Evolutionary conservation across 2,113 vertebrate species (phyloP), one percentile per base, ranked within the genome.

Genomic region (Rhegmatorhina hoffmannsi): DNA sequence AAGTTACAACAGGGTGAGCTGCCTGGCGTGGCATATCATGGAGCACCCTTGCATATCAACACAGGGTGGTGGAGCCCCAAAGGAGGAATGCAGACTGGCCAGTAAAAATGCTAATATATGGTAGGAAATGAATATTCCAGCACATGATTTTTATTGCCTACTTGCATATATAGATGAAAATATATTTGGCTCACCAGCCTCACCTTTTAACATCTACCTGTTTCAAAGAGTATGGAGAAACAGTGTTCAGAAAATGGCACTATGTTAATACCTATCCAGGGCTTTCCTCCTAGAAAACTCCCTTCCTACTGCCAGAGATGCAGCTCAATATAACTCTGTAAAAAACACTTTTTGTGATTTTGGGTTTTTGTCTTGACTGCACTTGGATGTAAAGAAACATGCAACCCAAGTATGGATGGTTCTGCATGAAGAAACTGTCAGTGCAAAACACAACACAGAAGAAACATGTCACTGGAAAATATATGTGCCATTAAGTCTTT

Each of bases 181-280:
- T 20, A 28, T 1, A 14, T 8, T 17, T 75, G 43, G 17, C 11
- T 84, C 44, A 43, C 44, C 4, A 8, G 23, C 23, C 15, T 34
- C 40, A 40, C 13, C 38, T 81, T 70, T 38, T 34, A 84, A 58
- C 11, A 40, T 59, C 33, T 29, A 12, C 6, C 7, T 72, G 21
- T 6, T 87, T 78, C 49, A 52, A 68, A 68, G 17, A 3, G 1
- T 40, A 19, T 38, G 40, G 73, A 87, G 49, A 90, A 89, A 46
- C 1, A 29, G 23, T 3, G 9, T 6, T 23, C 62, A 87, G 69
- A 85, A 79, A 92, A 83, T 6, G 1, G 6, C 21, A 29, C 46
- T 14, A 28, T 11, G 8, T 38, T 68, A 50, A 60, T 31, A 55
- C 2, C 11, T 50, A 5, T 13, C 26, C 0, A 0, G 21, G 26